Conservation (phyloP, 2,113 vertebrate genomes). For the Herpetotheres cachinnans region DNA sequence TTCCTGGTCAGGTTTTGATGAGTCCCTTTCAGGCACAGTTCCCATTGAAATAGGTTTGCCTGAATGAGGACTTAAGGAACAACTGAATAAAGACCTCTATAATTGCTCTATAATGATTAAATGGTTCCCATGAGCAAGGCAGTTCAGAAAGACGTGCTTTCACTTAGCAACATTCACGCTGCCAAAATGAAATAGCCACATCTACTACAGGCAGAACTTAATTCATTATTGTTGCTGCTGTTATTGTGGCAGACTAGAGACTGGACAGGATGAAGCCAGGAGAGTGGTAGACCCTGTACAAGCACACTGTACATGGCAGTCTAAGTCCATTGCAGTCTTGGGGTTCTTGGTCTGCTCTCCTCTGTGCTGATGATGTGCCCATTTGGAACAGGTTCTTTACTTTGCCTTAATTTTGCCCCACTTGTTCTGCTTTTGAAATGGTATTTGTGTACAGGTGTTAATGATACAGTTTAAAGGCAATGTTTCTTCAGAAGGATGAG, state of each 20-base stretch:
- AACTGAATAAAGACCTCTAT: slow-evolving; percentile 64
- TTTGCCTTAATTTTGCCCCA: not conserved
- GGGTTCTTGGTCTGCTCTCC: not conserved
- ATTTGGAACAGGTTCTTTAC: not conserved
- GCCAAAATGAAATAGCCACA: slow-evolving; percentile 48
- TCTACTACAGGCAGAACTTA: slow-evolving; percentile 16
- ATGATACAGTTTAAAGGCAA: not conserved
- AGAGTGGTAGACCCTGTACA: not conserved
- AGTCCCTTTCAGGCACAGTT: slow-evolving; percentile 60
- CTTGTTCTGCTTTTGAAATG: not conserved
- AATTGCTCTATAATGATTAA: slow-evolving; percentile 68
- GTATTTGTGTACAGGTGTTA: not conserved
- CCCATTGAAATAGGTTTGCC: slow-evolving; percentile 63
- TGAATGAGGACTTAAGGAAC: slow-evolving; percentile 64
- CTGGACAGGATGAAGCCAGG: not conserved
- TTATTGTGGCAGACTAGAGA: not conserved
- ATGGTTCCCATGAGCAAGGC: slow-evolving; percentile 67
- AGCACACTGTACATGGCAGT: not conserved
- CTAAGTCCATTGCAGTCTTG: fast-evolving
- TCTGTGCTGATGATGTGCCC: not conserved
- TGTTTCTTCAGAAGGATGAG: not conserved
- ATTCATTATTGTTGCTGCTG: not conserved
- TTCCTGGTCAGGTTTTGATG: slow-evolving; percentile 69
- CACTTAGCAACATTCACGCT: slow-evolving; percentile 55
- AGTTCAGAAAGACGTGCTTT: slow-evolving; percentile 62